A percentile compares a stretch with the other conserved stretches of the same genome.
These are phyloP conservation scores for Acheta domesticus DNA, from an alignment of 2,888 invertebrate species.

Conservation along the genomic window DNA sequence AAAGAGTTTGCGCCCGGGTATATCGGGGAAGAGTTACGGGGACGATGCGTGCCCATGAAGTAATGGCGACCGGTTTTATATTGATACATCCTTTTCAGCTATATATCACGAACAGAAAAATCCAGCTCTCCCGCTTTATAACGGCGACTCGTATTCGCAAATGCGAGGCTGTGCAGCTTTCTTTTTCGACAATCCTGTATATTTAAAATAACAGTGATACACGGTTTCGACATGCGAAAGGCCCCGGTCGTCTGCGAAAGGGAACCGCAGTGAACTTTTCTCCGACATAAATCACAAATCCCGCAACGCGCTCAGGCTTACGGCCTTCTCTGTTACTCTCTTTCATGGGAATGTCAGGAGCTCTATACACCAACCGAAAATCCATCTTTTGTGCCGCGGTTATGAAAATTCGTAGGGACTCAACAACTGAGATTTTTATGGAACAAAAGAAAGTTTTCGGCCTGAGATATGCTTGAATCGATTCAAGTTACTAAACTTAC, in stretches of 20 bases:
- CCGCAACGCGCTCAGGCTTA: background rate
- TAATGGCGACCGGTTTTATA: conserved; percentile 18
- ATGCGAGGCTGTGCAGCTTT: background rate
- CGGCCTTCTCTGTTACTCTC: background rate
- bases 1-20: no score
- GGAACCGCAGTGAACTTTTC: background rate
- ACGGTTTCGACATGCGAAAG: background rate
- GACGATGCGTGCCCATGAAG: background rate
- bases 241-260: background rate
- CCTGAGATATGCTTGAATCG: no score
- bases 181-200: background rate
- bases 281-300: background rate
- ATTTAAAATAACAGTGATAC: conserved; percentile 6
- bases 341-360: background rate
- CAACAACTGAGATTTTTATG: no score
- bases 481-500: no score
- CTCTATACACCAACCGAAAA: background rate
- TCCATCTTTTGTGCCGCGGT: no score
- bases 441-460: no score
- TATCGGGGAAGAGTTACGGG: background rate
- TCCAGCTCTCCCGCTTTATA: background rate
- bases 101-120: conserved; percentile 3
- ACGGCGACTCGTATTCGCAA: conserved; percentile 2
- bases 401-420: no score
- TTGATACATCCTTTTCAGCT: background rate